Conservation (phyloP, 2,113 vertebrate genomes). For the Atrichornis clamosus region DNA sequence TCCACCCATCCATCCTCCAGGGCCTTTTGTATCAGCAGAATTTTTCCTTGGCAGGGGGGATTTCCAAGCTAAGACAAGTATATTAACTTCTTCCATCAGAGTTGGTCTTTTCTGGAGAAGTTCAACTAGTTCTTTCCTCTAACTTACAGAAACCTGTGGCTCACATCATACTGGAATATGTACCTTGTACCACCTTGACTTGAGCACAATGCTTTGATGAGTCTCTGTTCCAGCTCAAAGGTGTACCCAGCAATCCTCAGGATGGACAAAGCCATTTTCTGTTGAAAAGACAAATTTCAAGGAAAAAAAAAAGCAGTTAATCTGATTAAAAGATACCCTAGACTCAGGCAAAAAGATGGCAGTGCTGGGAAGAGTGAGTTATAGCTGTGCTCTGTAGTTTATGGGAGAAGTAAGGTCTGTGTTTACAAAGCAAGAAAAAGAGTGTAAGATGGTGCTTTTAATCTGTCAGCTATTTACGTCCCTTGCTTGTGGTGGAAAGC, state of each 20-base stretch:
- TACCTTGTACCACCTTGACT: neutral
- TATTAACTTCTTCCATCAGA: neutral
- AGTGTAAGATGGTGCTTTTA: slow-evolving; percentile 32
- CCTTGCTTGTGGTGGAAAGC: neutral
- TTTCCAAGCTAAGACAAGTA: neutral
- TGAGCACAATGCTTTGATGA: neutral
- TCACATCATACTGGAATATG: fast-evolving
- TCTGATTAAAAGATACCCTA: neutral
- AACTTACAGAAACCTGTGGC: neutral
- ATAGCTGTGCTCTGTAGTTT: neutral
- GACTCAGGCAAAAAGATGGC: neutral
- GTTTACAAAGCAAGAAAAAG: slow-evolving; percentile 31
- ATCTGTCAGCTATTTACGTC: slow-evolving; percentile 33
- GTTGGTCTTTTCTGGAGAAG: neutral
- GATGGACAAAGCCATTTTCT: neutral
- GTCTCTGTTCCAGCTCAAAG: neutral
- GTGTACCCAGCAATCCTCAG: neutral
- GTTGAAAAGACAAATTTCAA: neutral
- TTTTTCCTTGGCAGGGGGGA: neutral
- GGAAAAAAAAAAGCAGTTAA: neutral
- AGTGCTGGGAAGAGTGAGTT: neutral
- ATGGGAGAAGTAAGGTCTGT: neutral
- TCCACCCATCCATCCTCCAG: neutral
- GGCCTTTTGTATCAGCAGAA: neutral
- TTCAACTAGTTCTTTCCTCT: neutral